These are phyloP conservation scores for Margaritifera margaritifera DNA, from an alignment of 2,888 invertebrate genomes.

Conservation along the genomic window DNA sequence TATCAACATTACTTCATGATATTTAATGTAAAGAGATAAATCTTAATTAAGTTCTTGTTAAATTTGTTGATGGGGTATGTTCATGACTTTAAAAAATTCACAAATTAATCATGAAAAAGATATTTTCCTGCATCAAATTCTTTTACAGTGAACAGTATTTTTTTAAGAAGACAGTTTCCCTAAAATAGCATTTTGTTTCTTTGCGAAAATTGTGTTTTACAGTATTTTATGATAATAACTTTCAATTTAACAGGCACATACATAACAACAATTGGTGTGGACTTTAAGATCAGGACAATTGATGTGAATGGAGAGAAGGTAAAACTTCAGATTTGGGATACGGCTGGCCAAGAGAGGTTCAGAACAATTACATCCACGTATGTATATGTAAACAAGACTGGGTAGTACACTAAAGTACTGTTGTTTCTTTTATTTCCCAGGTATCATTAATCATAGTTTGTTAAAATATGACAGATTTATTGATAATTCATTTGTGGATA, in stretches of 20 bases:
- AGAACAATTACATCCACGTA: constrained; percentile 98
- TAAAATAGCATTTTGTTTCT: background rate
- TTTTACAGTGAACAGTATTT: background rate
- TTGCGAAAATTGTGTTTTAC: background rate
- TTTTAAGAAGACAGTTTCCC: background rate
- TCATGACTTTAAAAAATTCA: no score
- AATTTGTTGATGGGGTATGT: no score
- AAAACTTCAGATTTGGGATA: constrained; percentile 84
- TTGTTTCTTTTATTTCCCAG: no score
- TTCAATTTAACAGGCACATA: constrained; percentile 73
- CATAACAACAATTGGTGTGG: constrained; percentile 99
- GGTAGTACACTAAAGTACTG: background rate
- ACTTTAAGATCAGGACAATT: constrained; percentile 99
- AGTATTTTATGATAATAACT: background rate
- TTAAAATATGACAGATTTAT: no score
- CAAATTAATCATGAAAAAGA: no score
- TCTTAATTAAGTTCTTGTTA: no score
- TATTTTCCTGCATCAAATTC: no score
- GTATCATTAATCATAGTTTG: no score
- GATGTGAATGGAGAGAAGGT: constrained; percentile 74
- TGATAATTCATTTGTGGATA: no score
- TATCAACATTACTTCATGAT: no score
- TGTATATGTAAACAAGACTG: constrained; percentile 30
- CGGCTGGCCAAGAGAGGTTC: constrained; percentile 73
- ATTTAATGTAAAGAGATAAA: no score